Percentiles rank a stretch among this genome's conserved stretches.
Conservation (phyloP, 2,888 invertebrate genomes). For the Aphodius granarius region DNA sequence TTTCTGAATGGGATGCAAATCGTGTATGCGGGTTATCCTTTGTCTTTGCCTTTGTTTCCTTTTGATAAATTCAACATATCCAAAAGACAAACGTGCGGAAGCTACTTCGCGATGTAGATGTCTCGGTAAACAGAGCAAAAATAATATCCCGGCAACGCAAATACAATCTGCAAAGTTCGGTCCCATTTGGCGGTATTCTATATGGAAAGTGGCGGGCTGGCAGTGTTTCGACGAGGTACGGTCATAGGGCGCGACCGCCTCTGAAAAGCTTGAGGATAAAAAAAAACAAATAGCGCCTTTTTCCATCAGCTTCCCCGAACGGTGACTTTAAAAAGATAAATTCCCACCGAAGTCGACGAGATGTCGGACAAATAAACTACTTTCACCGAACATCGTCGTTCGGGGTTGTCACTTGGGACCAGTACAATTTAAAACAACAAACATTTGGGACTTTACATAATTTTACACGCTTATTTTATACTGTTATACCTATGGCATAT, state of each 20-base stretch:
- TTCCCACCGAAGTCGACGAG: not conserved
- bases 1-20: not conserved
- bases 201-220: not conserved
- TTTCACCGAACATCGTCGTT: not conserved
- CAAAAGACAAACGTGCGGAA: constrained; percentile 10
- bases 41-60: not conserved
- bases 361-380: not conserved
- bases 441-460: not conserved
- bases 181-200: not conserved
- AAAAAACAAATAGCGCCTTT: not conserved
- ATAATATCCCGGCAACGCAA: not conserved
- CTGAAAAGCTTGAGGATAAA: not conserved
- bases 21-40: not conserved
- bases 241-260: not conserved
- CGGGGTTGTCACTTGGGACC: not conserved
- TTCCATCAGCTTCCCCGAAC: not conserved
- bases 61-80: not conserved
- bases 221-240: not conserved
- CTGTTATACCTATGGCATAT: not conserved
- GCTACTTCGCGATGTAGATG: not conserved
- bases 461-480: not conserved
- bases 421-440: not conserved
- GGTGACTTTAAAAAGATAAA: not conserved
- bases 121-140: not conserved
- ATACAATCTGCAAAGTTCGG: not conserved